phyloP scores from a whole-genome alignment of 2,113 vertebrate genomes.

The Empidonax alnorum region DNA sequence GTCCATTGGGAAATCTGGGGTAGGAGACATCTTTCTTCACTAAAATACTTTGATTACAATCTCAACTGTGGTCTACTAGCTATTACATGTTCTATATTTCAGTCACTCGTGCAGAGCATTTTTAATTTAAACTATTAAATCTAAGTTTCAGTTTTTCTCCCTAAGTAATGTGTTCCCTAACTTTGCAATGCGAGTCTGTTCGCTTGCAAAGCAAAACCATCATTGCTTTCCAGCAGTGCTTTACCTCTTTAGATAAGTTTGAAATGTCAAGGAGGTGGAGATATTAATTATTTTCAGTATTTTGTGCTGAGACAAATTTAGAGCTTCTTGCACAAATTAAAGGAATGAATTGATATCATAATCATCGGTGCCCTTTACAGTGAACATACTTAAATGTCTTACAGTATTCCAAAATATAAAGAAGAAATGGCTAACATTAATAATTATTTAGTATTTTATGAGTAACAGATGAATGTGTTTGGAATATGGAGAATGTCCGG shows the following conservation, averaged over 20 bases:
- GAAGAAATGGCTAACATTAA: neutral
- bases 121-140: neutral
- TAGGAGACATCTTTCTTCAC: slow-evolving; percentile 61
- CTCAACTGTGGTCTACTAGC: neutral
- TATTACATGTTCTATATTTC: neutral
- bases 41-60: neutral
- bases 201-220: neutral
- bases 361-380: neutral
- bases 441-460: neutral
- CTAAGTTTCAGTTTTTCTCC: neutral
- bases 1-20: slow-evolving; percentile 91
- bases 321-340: neutral
- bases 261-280: neutral
- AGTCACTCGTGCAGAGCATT: neutral
- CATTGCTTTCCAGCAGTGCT: neutral
- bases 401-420: neutral
- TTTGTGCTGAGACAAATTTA: neutral
- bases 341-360: neutral
- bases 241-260: neutral
- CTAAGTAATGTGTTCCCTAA: neutral
- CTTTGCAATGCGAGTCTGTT: neutral
- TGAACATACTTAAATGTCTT: neutral
- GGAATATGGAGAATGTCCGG: neutral
- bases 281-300: neutral
- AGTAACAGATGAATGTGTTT: neutral